These are phyloP conservation scores for Berghia stephanieae DNA, from an alignment of 1,140 invertebrate genomes.

Conservation along the genomic window DNA sequence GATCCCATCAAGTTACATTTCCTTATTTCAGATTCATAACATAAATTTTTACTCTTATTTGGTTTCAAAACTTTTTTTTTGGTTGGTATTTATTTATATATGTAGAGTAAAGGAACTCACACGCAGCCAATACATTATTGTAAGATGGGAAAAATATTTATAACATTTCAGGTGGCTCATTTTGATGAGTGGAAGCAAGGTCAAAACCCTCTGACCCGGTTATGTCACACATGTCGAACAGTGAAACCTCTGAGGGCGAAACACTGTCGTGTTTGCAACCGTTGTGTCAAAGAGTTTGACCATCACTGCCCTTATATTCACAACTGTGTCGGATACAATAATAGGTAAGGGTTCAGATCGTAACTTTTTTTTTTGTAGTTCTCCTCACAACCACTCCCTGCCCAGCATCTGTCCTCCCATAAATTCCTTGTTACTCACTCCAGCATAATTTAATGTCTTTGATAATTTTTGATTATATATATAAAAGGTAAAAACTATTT, in stretches of 20 bases:
- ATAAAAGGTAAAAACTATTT: too few relatives aligned
- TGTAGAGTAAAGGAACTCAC: too few relatives aligned
- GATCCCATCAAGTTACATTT: too few relatives aligned
- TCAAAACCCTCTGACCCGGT: slow-evolving; percentile 82
- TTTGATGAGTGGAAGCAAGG: slow-evolving; percentile 89
- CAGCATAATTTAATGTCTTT: too few relatives aligned
- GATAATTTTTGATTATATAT: too few relatives aligned
- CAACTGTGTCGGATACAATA: slow-evolving; percentile 79
- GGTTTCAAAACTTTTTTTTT: too few relatives aligned
- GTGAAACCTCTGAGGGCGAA: slow-evolving; percentile 85
- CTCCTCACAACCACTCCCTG: background rate
- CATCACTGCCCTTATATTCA: slow-evolving; percentile 96
- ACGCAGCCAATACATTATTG: too few relatives aligned
- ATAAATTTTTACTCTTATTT: too few relatives aligned
- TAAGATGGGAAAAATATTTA: too few relatives aligned
- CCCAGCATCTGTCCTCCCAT: background rate
- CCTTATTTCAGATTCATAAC: too few relatives aligned
- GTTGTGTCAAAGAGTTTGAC: slow-evolving; percentile 91
- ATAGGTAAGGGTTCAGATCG: slow-evolving; percentile 61
- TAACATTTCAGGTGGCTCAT: slow-evolving; percentile 76
- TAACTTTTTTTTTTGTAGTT: background rate
- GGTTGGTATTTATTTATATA: too few relatives aligned
- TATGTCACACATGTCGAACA: slow-evolving; percentile 91
- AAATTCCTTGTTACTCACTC: too few relatives aligned
- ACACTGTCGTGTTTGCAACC: slow-evolving; percentile 90